phyloP scores from a whole-genome alignment of 1,140 invertebrate species.

The Eriocheir sinensis region DNA sequence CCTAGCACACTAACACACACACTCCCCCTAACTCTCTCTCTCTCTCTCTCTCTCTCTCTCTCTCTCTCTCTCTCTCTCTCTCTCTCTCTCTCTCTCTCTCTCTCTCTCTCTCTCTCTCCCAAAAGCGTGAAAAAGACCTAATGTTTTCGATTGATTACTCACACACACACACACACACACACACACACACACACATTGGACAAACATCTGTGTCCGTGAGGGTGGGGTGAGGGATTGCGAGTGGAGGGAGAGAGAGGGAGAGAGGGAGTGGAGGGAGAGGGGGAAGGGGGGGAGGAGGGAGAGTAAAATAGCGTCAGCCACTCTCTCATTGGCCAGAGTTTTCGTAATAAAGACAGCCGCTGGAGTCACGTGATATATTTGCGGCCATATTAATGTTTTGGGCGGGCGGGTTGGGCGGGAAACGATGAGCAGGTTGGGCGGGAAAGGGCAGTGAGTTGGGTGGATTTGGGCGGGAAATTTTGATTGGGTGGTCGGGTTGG shows the following conservation, averaged over 20 bases:
- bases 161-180: too few species aligned
- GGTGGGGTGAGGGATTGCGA: neutral
- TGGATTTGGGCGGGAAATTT: too few species aligned
- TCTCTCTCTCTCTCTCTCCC: slow-evolving; percentile 37
- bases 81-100: slow-evolving; percentile 45
- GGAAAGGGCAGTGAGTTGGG: too few species aligned
- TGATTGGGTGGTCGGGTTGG: too few species aligned
- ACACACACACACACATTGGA: too few species aligned
- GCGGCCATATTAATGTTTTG: neutral
- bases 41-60: neutral
- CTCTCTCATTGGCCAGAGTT: too few species aligned
- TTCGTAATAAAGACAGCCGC: neutral
- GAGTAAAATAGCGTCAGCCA: neutral
- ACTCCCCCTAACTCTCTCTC: neutral
- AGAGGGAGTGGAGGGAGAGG: neutral
- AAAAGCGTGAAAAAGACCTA: neutral
- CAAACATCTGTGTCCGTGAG: too few species aligned
- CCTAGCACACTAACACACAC: neutral
- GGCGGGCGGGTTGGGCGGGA: too few species aligned
- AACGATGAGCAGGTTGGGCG: too few species aligned
- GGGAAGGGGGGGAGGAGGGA: neutral
- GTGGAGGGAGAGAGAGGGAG: neutral
- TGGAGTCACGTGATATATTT: neutral
- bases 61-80: slow-evolving; percentile 5
- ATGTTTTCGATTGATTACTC: too few species aligned